These are phyloP conservation scores for Sitophilus oryzae DNA, from an alignment of 1,140 invertebrate genomes.

Conservation along the genomic window DNA sequence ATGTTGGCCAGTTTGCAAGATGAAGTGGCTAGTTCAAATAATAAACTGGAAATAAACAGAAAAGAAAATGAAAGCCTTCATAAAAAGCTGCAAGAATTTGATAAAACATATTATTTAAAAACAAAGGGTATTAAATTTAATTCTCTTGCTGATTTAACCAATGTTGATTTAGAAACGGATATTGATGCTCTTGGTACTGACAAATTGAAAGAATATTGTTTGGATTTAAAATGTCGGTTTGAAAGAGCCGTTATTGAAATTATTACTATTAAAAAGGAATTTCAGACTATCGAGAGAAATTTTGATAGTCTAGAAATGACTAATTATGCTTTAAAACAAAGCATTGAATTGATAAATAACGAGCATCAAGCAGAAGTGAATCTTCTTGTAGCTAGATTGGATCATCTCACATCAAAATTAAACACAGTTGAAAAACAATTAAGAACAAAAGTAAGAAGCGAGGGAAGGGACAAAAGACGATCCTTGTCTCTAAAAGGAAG, in stretches of 20 bases:
- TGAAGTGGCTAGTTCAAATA: conserved; percentile 51
- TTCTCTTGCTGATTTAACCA: conserved; percentile 73
- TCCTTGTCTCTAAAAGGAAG: conserved; percentile 74
- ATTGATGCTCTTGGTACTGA: conserved; percentile 68
- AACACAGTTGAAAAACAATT: conserved; percentile 77
- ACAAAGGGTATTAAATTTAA: conserved; percentile 62
- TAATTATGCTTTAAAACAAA: conserved; percentile 66
- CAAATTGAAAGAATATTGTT: conserved; percentile 72
- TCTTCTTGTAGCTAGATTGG: conserved; percentile 75
- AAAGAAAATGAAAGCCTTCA: conserved; percentile 74
- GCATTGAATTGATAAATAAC: conserved; percentile 60
- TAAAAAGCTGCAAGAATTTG: conserved; percentile 61
- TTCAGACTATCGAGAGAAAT: conserved; percentile 71
- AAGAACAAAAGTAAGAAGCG: conserved; percentile 71
- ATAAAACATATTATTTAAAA: conserved; percentile 46
- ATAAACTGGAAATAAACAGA: conserved; percentile 56
- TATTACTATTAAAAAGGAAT: conserved; percentile 69
- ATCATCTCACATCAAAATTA: conserved; percentile 77
- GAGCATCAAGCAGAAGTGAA: conserved; percentile 68
- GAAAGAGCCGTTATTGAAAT: conserved; percentile 79
- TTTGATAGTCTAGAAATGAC: conserved; percentile 74
- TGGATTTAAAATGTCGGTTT: conserved; percentile 67
- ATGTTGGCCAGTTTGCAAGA: conserved; percentile 51
- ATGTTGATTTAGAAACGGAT: conserved; percentile 70
- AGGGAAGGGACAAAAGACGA: conserved; percentile 69